Evolutionary conservation across 2,888 invertebrate species (phyloP).

Genomic region (Drosophila longiperda): DNA sequence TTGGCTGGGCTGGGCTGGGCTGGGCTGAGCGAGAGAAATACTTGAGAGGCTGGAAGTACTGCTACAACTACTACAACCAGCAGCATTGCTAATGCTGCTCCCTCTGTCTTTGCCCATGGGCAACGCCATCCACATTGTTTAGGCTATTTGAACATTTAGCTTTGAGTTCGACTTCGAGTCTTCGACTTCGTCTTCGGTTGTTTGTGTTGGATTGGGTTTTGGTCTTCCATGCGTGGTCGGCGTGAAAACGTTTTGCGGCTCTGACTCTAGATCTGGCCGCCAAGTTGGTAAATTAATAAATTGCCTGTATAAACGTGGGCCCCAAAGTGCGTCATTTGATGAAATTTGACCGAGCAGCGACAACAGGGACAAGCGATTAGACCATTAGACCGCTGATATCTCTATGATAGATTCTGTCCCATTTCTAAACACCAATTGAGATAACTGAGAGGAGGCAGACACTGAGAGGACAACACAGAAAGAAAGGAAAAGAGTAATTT

Average conservation of each 20-base stretch:
- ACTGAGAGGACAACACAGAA: neutral
- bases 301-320: conserved; percentile 72
- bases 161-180: conserved; percentile 34
- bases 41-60: conserved; percentile 7
- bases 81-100: neutral
- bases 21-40: conserved; percentile 5
- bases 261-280: conserved; percentile 31
- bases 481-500: neutral
- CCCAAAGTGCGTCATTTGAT: conserved; percentile 60
- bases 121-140: conserved; percentile 50
- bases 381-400: conserved; percentile 43
- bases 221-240: conserved; percentile 34
- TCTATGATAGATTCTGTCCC: conserved; percentile 62
- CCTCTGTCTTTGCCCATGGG: conserved; percentile 24
- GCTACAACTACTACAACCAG: neutral
- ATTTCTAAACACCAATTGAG: neutral
- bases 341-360: conserved; percentile 67
- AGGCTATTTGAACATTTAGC: conserved; percentile 44
- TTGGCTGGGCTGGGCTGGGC: neutral
- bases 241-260: conserved; percentile 74
- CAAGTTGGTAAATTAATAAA: conserved; percentile 76
- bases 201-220: neutral
- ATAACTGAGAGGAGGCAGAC: neutral
- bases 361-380: conserved; percentile 48
- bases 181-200: neutral